These are phyloP conservation scores for Sarcophaga subvicina DNA, from an alignment of 2,888 invertebrate species.

Conservation along the genomic window DNA sequence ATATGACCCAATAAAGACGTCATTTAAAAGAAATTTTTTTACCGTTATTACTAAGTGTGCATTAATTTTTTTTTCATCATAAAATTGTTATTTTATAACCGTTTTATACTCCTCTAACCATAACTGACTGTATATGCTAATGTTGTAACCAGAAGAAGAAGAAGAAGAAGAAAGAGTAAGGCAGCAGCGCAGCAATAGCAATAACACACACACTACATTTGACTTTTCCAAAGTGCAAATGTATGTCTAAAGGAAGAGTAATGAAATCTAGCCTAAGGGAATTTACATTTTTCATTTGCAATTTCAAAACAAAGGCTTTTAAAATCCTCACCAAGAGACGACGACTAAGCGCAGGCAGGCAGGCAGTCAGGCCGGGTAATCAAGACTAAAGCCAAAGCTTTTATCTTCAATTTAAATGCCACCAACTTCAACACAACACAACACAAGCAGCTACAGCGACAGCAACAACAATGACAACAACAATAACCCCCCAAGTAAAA, in stretches of 20 bases:
- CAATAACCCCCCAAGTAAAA: constrained; percentile 5
- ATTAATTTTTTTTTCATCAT: background rate
- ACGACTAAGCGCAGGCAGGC: background rate
- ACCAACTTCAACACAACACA: background rate
- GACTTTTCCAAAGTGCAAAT: constrained; percentile 10
- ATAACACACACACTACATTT: constrained; percentile 35
- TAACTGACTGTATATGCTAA: background rate
- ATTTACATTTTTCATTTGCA: constrained; percentile 68
- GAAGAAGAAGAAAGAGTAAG: no score
- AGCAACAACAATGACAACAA: no score
- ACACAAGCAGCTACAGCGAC: background rate
- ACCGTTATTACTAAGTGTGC: constrained; percentile 1
- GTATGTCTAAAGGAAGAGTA: background rate
- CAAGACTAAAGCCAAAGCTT: background rate
- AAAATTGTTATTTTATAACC: constrained; percentile 30
- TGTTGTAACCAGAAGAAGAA: no score
- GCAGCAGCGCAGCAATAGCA: no score
- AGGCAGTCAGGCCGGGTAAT: background rate
- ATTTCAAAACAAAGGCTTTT: constrained; percentile 49
- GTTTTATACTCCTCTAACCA: background rate
- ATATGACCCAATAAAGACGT: no score
- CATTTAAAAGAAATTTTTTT: no score
- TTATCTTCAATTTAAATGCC: background rate
- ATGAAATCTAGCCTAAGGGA: constrained; percentile 69
- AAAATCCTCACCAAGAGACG: background rate